phyloP scores from a whole-genome alignment of 2,888 invertebrate species.

The Anoncus sp. region DNA sequence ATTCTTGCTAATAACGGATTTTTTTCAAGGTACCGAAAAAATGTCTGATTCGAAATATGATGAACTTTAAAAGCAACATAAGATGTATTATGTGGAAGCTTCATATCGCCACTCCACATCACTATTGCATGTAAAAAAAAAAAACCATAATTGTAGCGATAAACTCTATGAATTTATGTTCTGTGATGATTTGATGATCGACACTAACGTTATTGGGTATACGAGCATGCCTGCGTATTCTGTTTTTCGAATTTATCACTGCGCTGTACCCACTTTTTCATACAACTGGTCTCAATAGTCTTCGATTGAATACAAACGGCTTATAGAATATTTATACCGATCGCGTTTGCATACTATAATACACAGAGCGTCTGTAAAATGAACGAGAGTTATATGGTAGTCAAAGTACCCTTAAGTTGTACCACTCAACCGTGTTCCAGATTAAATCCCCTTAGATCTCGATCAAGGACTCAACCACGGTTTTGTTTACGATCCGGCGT shows the following conservation, averaged over 20 bases:
- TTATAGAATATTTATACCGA: neutral
- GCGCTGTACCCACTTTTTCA: neutral
- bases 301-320: slow-evolving; percentile 4
- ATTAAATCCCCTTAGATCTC: slow-evolving; percentile 24
- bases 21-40: too few species aligned
- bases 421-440: slow-evolving; percentile 7
- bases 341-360: slow-evolving; percentile 1
- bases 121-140: too few species aligned
- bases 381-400: slow-evolving; percentile 36
- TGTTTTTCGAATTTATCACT: neutral
- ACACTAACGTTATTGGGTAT: neutral
- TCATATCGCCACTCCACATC: too few species aligned
- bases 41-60: too few species aligned
- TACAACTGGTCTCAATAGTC: neutral
- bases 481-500: slow-evolving; percentile 75
- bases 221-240: neutral
- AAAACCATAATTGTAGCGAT: too few species aligned
- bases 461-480: slow-evolving; percentile 51
- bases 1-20: too few species aligned
- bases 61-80: too few species aligned
- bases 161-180: neutral
- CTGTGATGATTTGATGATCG: neutral
- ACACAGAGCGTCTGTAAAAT: slow-evolving; percentile 33
- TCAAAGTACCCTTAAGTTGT: slow-evolving; percentile 51
- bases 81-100: too few species aligned